Conservation (phyloP, 1,140 invertebrate species). For the Bombus cullumanus region DNA sequence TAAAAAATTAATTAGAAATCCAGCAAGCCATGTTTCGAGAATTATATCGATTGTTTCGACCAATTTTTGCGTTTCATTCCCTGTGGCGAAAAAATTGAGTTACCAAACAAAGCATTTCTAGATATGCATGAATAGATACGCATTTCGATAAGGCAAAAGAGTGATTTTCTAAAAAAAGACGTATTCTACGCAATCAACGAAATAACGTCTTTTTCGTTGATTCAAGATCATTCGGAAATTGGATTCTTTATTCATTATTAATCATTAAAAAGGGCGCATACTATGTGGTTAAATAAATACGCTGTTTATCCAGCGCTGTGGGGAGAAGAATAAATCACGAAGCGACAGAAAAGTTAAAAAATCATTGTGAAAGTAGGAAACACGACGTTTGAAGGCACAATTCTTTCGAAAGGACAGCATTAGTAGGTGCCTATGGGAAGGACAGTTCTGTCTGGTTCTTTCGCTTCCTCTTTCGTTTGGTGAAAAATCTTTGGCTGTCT, state of each 20-base stretch:
- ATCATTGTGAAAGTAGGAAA: slow-evolving; percentile 53
- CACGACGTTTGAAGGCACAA: slow-evolving; percentile 40
- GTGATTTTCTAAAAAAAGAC: too few relatives aligned
- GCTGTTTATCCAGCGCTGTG: neutral
- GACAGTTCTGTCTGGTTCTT: slow-evolving; percentile 27
- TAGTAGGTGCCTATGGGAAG: slow-evolving; percentile 38
- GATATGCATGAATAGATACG: too few relatives aligned
- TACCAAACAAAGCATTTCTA: neutral
- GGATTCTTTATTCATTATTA: too few relatives aligned
- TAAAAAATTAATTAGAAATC: neutral
- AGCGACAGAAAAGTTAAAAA: slow-evolving; percentile 48
- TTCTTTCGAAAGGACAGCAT: slow-evolving; percentile 49
- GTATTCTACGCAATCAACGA: too few relatives aligned
- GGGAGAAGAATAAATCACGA: slow-evolving; percentile 28
- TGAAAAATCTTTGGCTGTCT: slow-evolving; percentile 65
- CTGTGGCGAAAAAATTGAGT: neutral
- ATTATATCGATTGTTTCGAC: neutral
- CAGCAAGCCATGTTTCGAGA: neutral
- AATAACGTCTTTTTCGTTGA: too few relatives aligned
- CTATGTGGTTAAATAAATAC: too few relatives aligned
- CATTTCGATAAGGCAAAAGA: too few relatives aligned
- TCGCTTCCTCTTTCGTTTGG: too few relatives aligned
- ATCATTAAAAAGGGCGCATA: too few relatives aligned
- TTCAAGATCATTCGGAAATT: too few relatives aligned
- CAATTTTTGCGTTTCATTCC: neutral